Evolutionary conservation across 2,113 vertebrate genomes (phyloP), one percentile per base, ranked within the genome.

Genomic region (Sisor rabdophorus): DNA sequence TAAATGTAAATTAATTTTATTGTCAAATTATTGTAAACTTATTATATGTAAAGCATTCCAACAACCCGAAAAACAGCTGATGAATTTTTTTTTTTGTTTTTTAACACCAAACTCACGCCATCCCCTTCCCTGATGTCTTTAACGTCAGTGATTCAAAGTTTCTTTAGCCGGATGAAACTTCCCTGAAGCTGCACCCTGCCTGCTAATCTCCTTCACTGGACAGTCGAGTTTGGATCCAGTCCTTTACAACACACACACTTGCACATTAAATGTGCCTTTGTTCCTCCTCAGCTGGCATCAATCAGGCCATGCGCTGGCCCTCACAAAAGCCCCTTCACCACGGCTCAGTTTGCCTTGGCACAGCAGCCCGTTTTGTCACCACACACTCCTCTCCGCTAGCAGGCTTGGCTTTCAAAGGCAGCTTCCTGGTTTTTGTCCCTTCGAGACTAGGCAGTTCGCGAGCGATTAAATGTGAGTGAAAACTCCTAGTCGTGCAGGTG

Each of bases 241-340:
- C 53, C 17, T 54, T 56, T 32, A 20, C 64, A 48, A 40, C 16
- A 64, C 40, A 26, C 40, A 48, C 36, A 22, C 61, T 4, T 24
- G 7, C 55, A 73, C 24, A 1, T 68, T 92, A 92, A 90, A 88
- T 91, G 89, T 88, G 85, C 75, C 87, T 89, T 91, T 91, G 91
- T 92, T 89, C 93, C 86, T 83, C 87, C 83, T 92, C 91, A 90
- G 86, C 93, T 93, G 92, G 92, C 92, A 92, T 92, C 91, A 89
- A 88, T 93, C 91, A 92, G 85, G 83, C 83, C 73, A 55, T 87
- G 86, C 84, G 73, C 75, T 22, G 84, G 81, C 72, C 82, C 90
- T 87, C 89, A 86, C 77, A 86, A 89, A 86, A 83, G 91, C 87
- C 90, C 91, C 91, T 94, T 89, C 85, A 92, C 86, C 84, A 82